Evolutionary conservation across 1,140 invertebrate genomes (phyloP).

Genomic region (Tetramorium parvispinum): DNA sequence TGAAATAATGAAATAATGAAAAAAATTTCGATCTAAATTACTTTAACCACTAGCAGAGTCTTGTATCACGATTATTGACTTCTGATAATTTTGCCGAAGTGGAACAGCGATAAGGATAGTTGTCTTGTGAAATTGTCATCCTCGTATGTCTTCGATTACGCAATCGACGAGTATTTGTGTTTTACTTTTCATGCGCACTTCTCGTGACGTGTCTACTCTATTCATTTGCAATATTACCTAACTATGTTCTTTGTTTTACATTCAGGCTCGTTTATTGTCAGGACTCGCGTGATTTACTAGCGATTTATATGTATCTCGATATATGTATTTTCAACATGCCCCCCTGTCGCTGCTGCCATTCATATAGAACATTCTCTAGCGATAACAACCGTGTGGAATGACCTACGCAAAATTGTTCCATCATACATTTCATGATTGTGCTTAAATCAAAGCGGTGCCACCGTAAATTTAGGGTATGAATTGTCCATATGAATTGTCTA

Average conservation of each 20-base stretch:
- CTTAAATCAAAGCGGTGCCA: slow-evolving; percentile 15
- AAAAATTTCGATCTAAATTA: background rate
- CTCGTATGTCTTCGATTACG: slow-evolving; percentile 6
- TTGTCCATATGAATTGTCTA: background rate
- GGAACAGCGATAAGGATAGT: slow-evolving; percentile 27
- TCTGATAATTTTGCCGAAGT: slow-evolving; percentile 17
- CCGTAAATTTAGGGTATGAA: slow-evolving; percentile 19
- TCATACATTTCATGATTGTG: slow-evolving; percentile 14
- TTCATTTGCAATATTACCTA: slow-evolving; percentile 17
- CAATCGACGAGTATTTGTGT: slow-evolving; percentile 34
- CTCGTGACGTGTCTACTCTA: background rate
- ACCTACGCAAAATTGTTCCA: background rate
- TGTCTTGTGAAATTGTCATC: slow-evolving; percentile 31
- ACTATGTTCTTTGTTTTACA: slow-evolving; percentile 13
- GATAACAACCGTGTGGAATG: background rate
- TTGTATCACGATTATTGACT: background rate
- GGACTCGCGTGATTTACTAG: slow-evolving; percentile 21
- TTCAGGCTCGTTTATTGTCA: slow-evolving; percentile 6
- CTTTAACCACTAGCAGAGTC: background rate
- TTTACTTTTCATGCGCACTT: background rate
- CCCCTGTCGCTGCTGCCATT: background rate
- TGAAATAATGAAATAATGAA: background rate
- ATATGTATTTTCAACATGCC: slow-evolving; percentile 16
- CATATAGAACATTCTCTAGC: slow-evolving; percentile 12
- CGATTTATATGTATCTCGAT: slow-evolving; percentile 37